phyloP scores from a whole-genome alignment of 2,113 vertebrate genomes.

The Tretioscincus oriximinensis region DNA sequence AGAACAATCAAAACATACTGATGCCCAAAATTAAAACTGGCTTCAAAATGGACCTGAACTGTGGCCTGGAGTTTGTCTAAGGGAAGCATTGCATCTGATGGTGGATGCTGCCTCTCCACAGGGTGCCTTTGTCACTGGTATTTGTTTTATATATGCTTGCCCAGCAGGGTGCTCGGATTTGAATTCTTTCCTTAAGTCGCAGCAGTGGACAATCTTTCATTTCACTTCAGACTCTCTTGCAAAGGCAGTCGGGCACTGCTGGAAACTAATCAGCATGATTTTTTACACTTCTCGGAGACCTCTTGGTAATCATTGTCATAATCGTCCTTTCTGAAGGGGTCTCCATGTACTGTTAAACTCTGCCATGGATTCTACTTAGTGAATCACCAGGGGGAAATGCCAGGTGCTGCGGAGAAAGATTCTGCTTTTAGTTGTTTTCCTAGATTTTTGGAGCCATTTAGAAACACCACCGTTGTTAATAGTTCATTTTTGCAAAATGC shows the following conservation, averaged over 20 bases:
- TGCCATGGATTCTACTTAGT: constrained; percentile 42
- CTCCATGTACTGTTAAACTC: constrained; percentile 37
- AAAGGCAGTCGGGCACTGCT: constrained; percentile 64
- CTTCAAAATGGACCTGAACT: constrained; percentile 36
- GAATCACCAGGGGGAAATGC: not conserved
- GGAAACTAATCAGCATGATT: constrained; percentile 70
- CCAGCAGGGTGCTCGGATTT: constrained; percentile 46
- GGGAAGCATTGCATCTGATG: constrained; percentile 2
- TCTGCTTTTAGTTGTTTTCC: constrained; percentile 6
- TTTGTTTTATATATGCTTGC: constrained; percentile 46
- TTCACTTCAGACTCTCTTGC: constrained; percentile 58
- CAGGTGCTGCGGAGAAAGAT: constrained; percentile 15
- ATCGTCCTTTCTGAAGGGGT: constrained; percentile 38
- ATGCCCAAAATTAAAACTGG: not conserved
- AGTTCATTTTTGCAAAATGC: not conserved
- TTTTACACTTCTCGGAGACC: constrained; percentile 61
- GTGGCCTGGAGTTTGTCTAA: constrained; percentile 3
- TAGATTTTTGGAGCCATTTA: constrained; percentile 32
- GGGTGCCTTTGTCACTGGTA: constrained; percentile 52
- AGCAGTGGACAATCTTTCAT: constrained; percentile 50
- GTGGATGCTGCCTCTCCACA: not conserved
- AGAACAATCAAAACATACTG: constrained; percentile 24
- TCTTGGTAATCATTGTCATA: constrained; percentile 61
- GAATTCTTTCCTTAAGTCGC: constrained; percentile 59
- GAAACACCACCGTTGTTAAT: constrained; percentile 12